Percentiles rank a stretch among this genome's conserved stretches.
phyloP scores from a whole-genome alignment of 2,113 vertebrate genomes.

The Dryoscopus gambensis region DNA sequence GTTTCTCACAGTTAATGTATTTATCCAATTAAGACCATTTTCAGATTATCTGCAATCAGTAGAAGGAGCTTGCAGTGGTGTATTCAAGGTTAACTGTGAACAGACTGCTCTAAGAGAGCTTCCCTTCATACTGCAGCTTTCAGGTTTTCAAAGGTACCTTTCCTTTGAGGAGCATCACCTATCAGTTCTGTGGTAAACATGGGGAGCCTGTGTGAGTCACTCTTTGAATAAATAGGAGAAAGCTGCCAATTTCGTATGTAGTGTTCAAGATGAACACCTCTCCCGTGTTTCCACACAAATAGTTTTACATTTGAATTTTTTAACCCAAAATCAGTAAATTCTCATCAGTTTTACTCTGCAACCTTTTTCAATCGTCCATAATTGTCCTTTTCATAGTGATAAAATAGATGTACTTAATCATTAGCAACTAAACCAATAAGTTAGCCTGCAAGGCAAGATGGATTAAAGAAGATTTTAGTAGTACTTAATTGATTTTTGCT shows the following conservation, averaged over 20 bases:
- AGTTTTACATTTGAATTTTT: neutral
- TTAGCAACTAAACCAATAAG: neutral
- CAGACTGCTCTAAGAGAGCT: neutral
- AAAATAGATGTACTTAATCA: neutral
- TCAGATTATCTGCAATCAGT: neutral
- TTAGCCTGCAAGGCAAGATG: neutral
- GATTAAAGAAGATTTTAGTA: neutral
- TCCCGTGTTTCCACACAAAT: neutral
- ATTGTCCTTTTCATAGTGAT: neutral
- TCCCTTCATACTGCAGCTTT: neutral
- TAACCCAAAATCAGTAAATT: neutral
- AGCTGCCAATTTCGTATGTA: neutral
- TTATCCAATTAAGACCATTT: neutral
- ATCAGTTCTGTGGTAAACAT: neutral
- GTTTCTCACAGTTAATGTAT: neutral
- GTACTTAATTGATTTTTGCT: constrained; percentile 32
- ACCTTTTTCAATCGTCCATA: neutral
- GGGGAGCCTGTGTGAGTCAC: neutral
- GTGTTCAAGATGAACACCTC: neutral
- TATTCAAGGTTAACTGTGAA: neutral
- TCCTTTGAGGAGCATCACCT: neutral
- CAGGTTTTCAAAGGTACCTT: neutral
- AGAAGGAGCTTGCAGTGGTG: neutral
- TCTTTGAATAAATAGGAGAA: neutral
- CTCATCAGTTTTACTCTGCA: neutral